These are phyloP conservation scores for Craseonycteris thonglongyai DNA, from an alignment of 2,113 vertebrate genomes.

Conservation along the genomic window DNA sequence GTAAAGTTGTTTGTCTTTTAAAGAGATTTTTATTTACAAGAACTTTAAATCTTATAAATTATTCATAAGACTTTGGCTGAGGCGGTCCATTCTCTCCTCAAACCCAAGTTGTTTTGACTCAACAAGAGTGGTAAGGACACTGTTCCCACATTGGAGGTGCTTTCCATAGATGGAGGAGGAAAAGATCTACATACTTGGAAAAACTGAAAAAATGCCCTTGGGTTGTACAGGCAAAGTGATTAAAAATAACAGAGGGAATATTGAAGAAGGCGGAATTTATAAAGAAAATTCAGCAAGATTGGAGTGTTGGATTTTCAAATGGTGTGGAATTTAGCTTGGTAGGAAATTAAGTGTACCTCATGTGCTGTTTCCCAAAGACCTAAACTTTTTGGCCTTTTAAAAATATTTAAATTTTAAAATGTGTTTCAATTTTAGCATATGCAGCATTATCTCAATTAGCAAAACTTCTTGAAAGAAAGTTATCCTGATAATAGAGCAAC, in stretches of 20 bases:
- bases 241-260: neutral
- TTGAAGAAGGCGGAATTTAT: neutral
- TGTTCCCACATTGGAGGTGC: neutral
- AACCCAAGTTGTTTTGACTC: neutral
- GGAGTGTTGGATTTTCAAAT: neutral
- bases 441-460: neutral
- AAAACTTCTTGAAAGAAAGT: neutral
- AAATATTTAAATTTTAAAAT: constrained; percentile 15
- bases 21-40: neutral
- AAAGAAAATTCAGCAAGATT: neutral
- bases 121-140: neutral
- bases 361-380: neutral
- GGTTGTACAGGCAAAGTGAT: neutral
- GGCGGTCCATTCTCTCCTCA: neutral
- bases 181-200: neutral
- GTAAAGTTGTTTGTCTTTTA: neutral
- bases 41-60: neutral
- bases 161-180: neutral
- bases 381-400: neutral
- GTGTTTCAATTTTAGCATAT: neutral
- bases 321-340: neutral
- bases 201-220: neutral
- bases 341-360: neutral
- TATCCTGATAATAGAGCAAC: neutral
- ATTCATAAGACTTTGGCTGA: neutral